These are phyloP conservation scores for Podilymbus podiceps DNA, from an alignment of 2,113 vertebrate species.

Conservation along the genomic window DNA sequence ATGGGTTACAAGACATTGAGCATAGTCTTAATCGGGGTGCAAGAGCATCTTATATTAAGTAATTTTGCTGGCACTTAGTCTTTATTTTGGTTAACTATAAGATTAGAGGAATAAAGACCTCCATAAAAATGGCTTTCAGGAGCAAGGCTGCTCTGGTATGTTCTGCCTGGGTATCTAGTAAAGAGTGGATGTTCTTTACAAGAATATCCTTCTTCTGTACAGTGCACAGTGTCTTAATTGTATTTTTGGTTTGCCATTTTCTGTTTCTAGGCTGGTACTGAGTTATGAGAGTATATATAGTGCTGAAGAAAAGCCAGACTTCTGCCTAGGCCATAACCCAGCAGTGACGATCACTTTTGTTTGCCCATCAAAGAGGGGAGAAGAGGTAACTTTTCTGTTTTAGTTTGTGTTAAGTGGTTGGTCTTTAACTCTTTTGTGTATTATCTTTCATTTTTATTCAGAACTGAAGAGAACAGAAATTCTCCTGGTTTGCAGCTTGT, in stretches of 20 bases:
- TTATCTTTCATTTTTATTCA: neutral
- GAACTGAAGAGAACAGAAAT: neutral
- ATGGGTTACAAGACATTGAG: neutral
- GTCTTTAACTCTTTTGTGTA: neutral
- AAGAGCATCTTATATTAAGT: neutral
- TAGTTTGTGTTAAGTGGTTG: neutral
- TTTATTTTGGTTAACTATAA: neutral
- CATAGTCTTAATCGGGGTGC: neutral
- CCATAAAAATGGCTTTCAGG: neutral
- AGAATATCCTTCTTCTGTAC: neutral
- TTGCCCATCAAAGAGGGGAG: conserved; percentile 86
- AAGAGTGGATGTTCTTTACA: neutral
- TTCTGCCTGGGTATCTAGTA: neutral
- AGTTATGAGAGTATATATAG: conserved; percentile 72
- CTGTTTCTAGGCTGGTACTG: conserved; percentile 77
- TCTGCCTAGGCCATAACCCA: conserved; percentile 83
- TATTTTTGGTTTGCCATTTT: neutral
- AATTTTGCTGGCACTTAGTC: neutral
- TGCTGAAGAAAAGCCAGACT: conserved; percentile 41
- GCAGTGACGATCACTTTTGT: conserved; percentile 89
- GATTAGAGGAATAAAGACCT: neutral
- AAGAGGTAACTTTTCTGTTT: conserved; percentile 64
- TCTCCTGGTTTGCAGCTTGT: neutral
- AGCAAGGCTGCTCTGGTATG: neutral
- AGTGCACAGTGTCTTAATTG: neutral